Base-by-base conservation (phyloP, 2,888 invertebrate genomes). In the Polydrusus pterygomalis region DNA sequence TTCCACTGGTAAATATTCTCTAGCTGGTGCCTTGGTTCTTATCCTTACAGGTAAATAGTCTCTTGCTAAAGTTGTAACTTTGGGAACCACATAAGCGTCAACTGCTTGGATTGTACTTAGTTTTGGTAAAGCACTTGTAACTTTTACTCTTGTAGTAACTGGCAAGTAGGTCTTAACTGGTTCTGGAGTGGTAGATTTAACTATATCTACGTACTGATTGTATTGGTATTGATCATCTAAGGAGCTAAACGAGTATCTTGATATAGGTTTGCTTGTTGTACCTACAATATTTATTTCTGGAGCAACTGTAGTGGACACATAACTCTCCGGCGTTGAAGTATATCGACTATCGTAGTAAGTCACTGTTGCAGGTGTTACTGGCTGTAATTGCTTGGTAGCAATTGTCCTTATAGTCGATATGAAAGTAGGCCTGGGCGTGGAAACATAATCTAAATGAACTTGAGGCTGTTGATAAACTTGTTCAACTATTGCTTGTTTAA, bases 371-470 rank as follows among this genome's bases (percentile, higher is more conserved):
- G 80, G 79, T 0, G 80, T 79, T 15, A 77, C 76, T 40, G 80
- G 78, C 70, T 80, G 77, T 69, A 70, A 45, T 34, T 82, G 81
- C 20, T 81, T 76, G 11, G 80, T 76, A 38, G 82, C 79, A 18
- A 86, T 79, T 67, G 89, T 86, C 56, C 87, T 79, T 45, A 88
- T 83, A 47, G 88, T 88, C 7, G 88, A 83, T 2, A 72, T 85
- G 79, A 88, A 89, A 2, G 87, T 87, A 7, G 87, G 86, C 71
- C 75, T 85, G 6, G 85, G 84, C 6, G 85, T 85, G 6, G 83
- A 78, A 0, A 80, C 67, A 70, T 79, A 80, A 15, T 73, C 62
- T n/a, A 73, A 63, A 47, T 13, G n/a, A 10, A 54, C 54, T 62
- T 76, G 51, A 6, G 70, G 77, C 38, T 69, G 69, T 25, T 74